phyloP scores from a whole-genome alignment of 1,140 invertebrate genomes.

The Atta colombica region DNA sequence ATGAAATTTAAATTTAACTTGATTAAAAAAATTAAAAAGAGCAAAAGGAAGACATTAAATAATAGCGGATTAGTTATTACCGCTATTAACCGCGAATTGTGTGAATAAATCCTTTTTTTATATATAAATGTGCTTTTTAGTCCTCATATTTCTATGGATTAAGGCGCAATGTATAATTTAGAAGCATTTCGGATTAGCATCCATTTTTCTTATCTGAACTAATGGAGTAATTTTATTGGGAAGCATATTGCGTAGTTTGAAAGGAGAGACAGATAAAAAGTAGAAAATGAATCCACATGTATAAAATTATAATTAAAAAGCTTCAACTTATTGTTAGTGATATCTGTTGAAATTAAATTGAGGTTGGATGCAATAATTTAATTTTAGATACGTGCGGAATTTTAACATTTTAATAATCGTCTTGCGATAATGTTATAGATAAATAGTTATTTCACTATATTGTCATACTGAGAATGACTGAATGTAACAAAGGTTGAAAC shows the following conservation, averaged over 20 bases:
- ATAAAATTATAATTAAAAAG: slow-evolving; percentile 21
- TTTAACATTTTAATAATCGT: too few species aligned
- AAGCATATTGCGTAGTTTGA: background rate
- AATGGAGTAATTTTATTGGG: slow-evolving; percentile 27
- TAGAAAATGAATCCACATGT: slow-evolving; percentile 10
- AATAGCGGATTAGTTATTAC: background rate
- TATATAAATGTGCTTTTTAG: slow-evolving; percentile 35
- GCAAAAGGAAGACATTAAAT: background rate
- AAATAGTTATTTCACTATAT: too few species aligned
- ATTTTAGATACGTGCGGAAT: too few species aligned
- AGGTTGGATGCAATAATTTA: too few species aligned
- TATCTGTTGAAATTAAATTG: too few species aligned
- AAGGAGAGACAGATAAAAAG: background rate
- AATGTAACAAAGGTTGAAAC: too few species aligned
- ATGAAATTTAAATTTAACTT: background rate
- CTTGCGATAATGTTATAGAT: too few species aligned
- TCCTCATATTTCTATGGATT: slow-evolving; percentile 31
- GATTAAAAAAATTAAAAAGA: background rate
- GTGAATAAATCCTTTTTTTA: slow-evolving; percentile 11
- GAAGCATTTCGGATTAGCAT: slow-evolving; percentile 1
- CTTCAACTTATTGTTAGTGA: background rate
- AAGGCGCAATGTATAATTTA: slow-evolving; percentile 42
- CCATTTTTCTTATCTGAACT: slow-evolving; percentile 9
- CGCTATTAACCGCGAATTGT: background rate
- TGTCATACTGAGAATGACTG: too few species aligned